Percentiles rank a stretch among this genome's conserved stretches.
Evolutionary conservation across 2,797 vertebrate genomes (phyloP).

Genomic region (Crax fasciolata): DNA sequence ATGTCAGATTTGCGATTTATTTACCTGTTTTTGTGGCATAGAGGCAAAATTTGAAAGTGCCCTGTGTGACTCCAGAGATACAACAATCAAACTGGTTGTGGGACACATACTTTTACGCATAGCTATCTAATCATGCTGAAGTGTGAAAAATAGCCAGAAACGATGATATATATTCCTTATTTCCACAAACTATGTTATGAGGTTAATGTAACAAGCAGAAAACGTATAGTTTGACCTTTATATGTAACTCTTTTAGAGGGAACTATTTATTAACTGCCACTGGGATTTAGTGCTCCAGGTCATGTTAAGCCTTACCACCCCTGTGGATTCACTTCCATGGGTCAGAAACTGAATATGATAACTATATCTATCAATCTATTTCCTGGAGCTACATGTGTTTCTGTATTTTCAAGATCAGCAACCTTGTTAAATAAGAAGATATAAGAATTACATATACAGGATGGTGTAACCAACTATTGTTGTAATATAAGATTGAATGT

Average conservation of each 20-base stretch:
- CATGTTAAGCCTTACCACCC: conserved; percentile 27
- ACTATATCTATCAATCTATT: conserved; percentile 46
- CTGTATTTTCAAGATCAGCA: conserved; percentile 56
- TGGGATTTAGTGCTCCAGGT: conserved; percentile 56
- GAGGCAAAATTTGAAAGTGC: not conserved
- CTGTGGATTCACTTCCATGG: not conserved
- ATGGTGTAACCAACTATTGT: not conserved
- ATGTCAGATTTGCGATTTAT: not conserved
- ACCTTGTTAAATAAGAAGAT: conserved; percentile 51
- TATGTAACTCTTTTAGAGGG: conserved; percentile 28
- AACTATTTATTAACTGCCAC: conserved; percentile 62
- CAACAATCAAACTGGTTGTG: not conserved
- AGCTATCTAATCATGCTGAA: not conserved
- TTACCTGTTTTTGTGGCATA: not conserved
- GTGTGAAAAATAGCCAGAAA: conserved; percentile 16
- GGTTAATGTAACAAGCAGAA: not conserved
- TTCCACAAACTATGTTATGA: conserved; percentile 32
- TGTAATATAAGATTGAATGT: not conserved
- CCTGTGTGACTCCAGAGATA: not conserved
- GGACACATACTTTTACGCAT: accelerated
- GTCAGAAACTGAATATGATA: conserved; percentile 54
- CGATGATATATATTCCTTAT: not conserved
- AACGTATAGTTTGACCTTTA: conserved; percentile 44
- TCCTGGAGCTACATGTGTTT: conserved; percentile 39
- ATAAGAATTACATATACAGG: not conserved